Percentiles rank a stretch among this genome's conserved stretches.
Evolutionary conservation across 2,113 vertebrate genomes (phyloP).

Genomic region (Sterna hirundo): DNA sequence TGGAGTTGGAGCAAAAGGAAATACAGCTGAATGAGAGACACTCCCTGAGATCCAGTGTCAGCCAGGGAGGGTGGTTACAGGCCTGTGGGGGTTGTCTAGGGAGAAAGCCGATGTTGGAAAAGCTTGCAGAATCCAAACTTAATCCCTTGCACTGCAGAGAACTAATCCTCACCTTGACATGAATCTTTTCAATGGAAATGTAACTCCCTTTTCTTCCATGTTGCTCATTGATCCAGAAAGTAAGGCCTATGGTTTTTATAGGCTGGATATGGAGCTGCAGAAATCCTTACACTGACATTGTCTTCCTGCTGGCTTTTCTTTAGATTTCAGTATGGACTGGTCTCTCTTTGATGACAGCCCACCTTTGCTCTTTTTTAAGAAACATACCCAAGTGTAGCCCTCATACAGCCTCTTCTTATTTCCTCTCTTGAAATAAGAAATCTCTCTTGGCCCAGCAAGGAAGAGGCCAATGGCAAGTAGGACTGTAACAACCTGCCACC

Average conservation of each 20-base stretch:
- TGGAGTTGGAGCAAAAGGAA: neutral
- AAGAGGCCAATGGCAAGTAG: neutral
- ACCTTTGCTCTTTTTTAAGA: neutral
- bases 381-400: neutral
- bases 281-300: neutral
- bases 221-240: conserved; percentile 52
- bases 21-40: neutral
- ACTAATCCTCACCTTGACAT: conserved; percentile 55
- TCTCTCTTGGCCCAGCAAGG: neutral
- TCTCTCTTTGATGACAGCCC: neutral
- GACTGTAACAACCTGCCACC: neutral
- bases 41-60: neutral
- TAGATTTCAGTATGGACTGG: neutral
- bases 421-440: neutral
- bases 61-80: neutral
- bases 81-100: neutral
- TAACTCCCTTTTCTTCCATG: conserved; percentile 34
- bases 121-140: conserved; percentile 42
- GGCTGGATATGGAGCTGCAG: neutral
- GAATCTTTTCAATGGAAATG: conserved; percentile 51
- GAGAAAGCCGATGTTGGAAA: conserved; percentile 24
- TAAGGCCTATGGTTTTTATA: neutral
- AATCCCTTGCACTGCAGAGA: conserved; percentile 32
- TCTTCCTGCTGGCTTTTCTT: neutral
- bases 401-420: neutral